phyloP scores from a whole-genome alignment of 2,888 invertebrate species.

The Oligia strigilis region DNA sequence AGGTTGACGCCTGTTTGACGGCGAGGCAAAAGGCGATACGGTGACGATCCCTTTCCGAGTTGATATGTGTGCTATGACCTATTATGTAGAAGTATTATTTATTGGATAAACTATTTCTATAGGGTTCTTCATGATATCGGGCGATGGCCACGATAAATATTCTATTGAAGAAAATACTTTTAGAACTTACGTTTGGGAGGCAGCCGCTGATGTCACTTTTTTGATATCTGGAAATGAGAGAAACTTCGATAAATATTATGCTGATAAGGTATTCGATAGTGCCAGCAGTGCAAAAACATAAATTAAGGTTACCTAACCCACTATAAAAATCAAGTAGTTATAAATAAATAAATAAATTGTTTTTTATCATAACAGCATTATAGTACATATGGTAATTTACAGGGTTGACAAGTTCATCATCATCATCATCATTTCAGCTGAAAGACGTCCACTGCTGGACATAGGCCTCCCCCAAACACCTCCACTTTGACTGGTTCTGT shows the following conservation, averaged over 20 bases:
- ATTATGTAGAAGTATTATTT: conserved; percentile 34
- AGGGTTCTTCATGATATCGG: neutral
- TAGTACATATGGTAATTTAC: no score
- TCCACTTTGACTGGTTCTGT: no score
- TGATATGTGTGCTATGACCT: neutral
- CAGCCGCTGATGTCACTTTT: conserved; percentile 1
- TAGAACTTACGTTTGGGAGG: conserved; percentile 49
- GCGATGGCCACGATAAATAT: neutral
- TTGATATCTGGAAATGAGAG: conserved; percentile 38
- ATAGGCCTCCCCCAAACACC: no score
- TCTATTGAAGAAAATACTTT: conserved; percentile 4
- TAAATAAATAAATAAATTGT: no score
- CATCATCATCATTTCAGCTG: no score
- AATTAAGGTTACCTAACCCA: neutral
- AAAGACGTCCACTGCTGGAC: no score
- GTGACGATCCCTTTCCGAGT: no score
- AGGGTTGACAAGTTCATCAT: no score
- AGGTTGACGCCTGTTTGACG: no score
- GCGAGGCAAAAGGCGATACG: no score
- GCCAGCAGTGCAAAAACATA: neutral
- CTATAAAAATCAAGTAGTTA: neutral
- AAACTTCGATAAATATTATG: conserved; percentile 3
- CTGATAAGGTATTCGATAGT: neutral
- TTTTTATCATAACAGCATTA: no score
- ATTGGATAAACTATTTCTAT: conserved; percentile 33